Base-by-base conservation (phyloP, 2,888 invertebrate species). In the Drosophila mettleri region DNA sequence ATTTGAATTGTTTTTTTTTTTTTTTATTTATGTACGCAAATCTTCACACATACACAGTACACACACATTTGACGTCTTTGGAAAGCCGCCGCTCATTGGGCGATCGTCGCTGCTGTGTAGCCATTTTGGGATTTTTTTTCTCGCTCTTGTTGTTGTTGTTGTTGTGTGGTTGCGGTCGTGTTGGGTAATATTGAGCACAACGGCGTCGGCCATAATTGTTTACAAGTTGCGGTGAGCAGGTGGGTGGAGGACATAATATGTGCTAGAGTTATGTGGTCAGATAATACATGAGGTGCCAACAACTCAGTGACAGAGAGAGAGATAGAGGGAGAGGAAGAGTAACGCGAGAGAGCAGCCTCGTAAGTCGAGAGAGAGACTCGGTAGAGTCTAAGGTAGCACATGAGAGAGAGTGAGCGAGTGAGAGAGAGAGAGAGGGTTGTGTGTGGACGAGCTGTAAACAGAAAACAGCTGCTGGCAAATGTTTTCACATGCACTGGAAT, bases 151-250 rank as follows among this genome's bases (percentile, higher is more conserved):
- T 69, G 63, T 14, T 24, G 22, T 68, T 70, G 69, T 70, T 78
- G 59, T 33, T 63, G 45, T 74, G 64, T 61, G 53, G 73, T 69
- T 75, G 71, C 71, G 79, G 62, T 46, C 69, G 78, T 71, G 64
- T 72, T 80, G 76, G 57, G 58, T 41, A 67, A 79, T 67, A 69
- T 74, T 66, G 86, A 86, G 86, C 83, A 59, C 61, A 77, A 71
- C 90, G 73, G 89, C 89, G 89, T 86, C 88, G 78, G 90, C 89
- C 90, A 89, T 90, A 84, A 89, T 90, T 89, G 86, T 88, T 89
- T 82, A 89, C 78, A 89, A 78, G 69, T 70, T 75, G 70, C 46
- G 81, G 81, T 62, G 87, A 77, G 83, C 79, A 82, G 80, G 88
- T 72, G 86, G 70, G 79, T 67, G 77, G 60, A 52, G 54, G 69